Conservation (phyloP, 2,797 vertebrate species). For the Coilia nasus region DNA sequence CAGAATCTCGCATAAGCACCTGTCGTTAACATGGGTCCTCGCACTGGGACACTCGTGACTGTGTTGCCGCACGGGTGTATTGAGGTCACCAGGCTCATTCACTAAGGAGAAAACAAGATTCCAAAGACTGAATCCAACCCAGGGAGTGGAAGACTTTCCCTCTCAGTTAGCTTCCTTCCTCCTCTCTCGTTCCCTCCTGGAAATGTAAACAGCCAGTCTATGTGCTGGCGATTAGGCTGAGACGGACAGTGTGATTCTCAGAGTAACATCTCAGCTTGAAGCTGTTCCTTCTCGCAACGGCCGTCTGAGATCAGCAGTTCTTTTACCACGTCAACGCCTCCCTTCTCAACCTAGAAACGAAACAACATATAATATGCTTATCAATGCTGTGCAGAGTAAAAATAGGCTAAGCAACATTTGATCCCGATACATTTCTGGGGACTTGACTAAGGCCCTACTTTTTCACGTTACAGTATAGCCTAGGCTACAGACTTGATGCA, state of each 20-base stretch:
- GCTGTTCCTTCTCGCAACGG: background rate
- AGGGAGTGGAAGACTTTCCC: background rate
- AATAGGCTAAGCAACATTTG: background rate
- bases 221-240: background rate
- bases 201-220: background rate
- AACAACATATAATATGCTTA: background rate
- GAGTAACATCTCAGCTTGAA: background rate
- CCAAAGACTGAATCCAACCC: background rate
- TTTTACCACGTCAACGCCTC: background rate
- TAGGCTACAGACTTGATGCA: background rate
- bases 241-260: background rate
- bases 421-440: background rate
- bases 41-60: background rate
- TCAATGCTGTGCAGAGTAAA: background rate
- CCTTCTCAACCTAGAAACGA: background rate
- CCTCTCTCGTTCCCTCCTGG: background rate
- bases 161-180: background rate
- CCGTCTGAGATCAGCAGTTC: background rate
- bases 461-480: background rate
- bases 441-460: background rate
- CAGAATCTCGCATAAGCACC: constrained; percentile 1
- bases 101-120: background rate
- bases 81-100: background rate
- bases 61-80: background rate
- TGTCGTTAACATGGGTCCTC: background rate